Base-by-base conservation (phyloP, 2,113 vertebrate species). In the Sitta europaea region DNA sequence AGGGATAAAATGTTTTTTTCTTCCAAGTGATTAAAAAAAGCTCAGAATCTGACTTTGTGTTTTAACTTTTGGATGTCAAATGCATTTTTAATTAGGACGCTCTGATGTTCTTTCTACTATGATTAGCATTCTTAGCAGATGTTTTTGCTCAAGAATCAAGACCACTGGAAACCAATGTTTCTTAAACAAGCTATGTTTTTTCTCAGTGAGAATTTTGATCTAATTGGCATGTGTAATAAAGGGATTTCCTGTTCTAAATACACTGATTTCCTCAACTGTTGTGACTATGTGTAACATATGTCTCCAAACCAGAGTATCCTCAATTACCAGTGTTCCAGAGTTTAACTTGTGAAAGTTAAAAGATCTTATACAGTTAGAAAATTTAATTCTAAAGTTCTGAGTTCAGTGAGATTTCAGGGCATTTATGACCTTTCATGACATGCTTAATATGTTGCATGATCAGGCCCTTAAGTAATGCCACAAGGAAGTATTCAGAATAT, bases 131-230 rank as follows among this genome's bases (percentile, higher is more conserved):
- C 78, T 85, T 82, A 59, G 85, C 90, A 96, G 87, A 92, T 90
- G 95, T 21, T 90, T 97, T 90, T 95, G 67, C 22, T 97, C 85
- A 94, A 94, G 63, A 88, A 90, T 83, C 47, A 86, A 93, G 84
- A 92, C 71, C 78, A 86, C 80, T 88, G 59, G 74, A 93, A 94
- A 90, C 38, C 51, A 96, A 29, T 70, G 78, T 88, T 97, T 85
- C 81, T 58, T 70, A 94, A 95, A 79, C 73, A 82, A 85, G 54
- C 33, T 62, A 74, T 81, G 94, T 33, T 96, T 94, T 85, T 54
- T 50, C 78, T 92, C 92, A 95, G 47, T 88, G 85, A 86, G 51
- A 90, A 77, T 90, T 83, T 66, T 93, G 87, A 67, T 95, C 71
- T 95, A 96, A 89, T 91, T 96, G 76, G 25, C 72, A 53, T 81